Evolutionary conservation across 2,113 vertebrate species (phyloP).

Genomic region (Antennarius striatus): DNA sequence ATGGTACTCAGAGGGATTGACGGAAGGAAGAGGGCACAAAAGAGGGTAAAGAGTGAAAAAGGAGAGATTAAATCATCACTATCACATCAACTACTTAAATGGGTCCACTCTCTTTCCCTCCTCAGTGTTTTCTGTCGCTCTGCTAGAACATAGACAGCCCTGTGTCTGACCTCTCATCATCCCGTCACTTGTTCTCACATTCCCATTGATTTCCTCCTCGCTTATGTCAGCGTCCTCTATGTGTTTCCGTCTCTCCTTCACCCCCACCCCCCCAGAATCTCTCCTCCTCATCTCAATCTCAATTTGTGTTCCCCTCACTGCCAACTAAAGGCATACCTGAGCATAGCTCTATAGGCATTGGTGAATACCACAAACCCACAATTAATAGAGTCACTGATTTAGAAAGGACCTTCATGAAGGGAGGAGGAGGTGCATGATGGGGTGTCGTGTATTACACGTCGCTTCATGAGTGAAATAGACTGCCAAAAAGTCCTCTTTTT

Average conservation of each 20-base stretch:
- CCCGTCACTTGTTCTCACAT: slow-evolving; percentile 26
- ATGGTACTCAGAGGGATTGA: slow-evolving; percentile 90
- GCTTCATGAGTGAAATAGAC: slow-evolving; percentile 29
- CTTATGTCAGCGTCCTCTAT: slow-evolving; percentile 20
- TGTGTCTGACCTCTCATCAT: slow-evolving; percentile 26
- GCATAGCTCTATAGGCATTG: slow-evolving; percentile 96
- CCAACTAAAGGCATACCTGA: slow-evolving; percentile 86
- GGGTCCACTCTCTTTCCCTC: slow-evolving; percentile 82
- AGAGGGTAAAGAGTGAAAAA: slow-evolving; percentile 80
- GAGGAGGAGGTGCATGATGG: slow-evolving; percentile 34
- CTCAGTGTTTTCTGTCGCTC: slow-evolving; percentile 88
- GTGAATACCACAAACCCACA: slow-evolving; percentile 92
- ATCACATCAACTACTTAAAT: slow-evolving; percentile 85
- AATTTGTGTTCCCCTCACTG: slow-evolving; percentile 78
- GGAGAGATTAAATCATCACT: slow-evolving; percentile 97
- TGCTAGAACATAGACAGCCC: slow-evolving; percentile 78
- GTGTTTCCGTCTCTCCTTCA: slow-evolving; percentile 3
- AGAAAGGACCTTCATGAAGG: slow-evolving; percentile 77
- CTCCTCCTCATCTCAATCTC: slow-evolving; percentile 64
- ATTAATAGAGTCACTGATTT: slow-evolving; percentile 94
- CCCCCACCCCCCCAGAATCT: not conserved
- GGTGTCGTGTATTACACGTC: slow-evolving; percentile 40
- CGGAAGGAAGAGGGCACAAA: slow-evolving; percentile 64
- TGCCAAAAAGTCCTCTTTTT: not conserved
- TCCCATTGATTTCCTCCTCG: slow-evolving; percentile 14